A percentile compares a stretch with the other conserved stretches of the same genome.
phyloP scores from a whole-genome alignment of 2,113 vertebrate species.

The Phodopus roborovskii region DNA sequence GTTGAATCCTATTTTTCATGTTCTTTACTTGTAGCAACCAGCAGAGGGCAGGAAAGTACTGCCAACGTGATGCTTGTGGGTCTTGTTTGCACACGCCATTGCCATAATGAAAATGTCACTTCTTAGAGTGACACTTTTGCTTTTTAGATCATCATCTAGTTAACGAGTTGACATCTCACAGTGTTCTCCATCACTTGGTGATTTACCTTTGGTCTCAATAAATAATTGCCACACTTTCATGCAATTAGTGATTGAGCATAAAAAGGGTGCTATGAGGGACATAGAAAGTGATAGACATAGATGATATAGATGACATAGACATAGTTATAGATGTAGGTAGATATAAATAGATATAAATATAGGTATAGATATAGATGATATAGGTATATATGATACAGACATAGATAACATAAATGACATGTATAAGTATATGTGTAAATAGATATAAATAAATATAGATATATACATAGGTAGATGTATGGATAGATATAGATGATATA shows the following conservation, averaged over 20 bases:
- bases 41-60: constrained; percentile 64
- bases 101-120: not conserved
- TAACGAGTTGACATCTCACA: not conserved
- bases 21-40: constrained; percentile 50
- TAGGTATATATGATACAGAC: not conserved
- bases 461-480: not conserved
- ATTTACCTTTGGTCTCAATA: not conserved
- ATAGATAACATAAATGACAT: too few species aligned
- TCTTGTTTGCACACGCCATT: not conserved
- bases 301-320: not conserved
- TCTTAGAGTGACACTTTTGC: not conserved
- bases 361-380: not conserved
- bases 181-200: not conserved
- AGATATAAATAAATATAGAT: not conserved
- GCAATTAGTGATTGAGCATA: not conserved
- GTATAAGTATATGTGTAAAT: not conserved
- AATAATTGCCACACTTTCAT: not conserved
- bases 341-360: not conserved
- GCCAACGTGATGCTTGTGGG: not conserved
- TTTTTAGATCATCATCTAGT: constrained; percentile 38
- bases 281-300: not conserved
- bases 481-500: not conserved
- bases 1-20: not conserved
- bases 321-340: not conserved
- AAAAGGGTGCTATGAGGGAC: not conserved